These are phyloP conservation scores for Blera fallax DNA, from an alignment of 2,888 invertebrate genomes.

Conservation along the genomic window DNA sequence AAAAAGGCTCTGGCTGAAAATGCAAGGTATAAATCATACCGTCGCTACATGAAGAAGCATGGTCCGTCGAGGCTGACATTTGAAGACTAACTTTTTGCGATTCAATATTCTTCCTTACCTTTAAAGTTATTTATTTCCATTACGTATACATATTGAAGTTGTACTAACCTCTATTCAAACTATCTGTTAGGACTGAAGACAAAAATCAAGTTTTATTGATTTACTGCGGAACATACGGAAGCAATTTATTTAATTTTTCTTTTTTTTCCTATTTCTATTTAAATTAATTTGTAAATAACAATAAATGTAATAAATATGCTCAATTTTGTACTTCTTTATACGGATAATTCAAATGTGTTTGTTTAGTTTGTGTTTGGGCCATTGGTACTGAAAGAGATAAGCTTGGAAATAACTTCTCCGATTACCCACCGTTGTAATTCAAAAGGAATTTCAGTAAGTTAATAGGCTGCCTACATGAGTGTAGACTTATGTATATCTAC, in stretches of 20 bases:
- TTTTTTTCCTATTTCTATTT: slow-evolving; percentile 1
- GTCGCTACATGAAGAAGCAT: slow-evolving; percentile 94
- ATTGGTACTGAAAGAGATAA: too few species aligned
- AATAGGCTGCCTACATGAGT: too few species aligned
- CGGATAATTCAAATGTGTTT: background rate
- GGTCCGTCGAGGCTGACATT: slow-evolving; percentile 96
- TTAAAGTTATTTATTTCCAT: slow-evolving; percentile 54
- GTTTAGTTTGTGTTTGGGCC: too few species aligned
- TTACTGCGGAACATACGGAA: slow-evolving; percentile 37
- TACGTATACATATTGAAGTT: slow-evolving; percentile 6
- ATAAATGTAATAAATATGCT: slow-evolving; percentile 54
- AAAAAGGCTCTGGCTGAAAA: slow-evolving; percentile 93
- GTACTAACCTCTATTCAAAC: background rate
- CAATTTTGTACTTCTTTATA: slow-evolving; percentile 48
- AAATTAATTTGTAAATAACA: slow-evolving; percentile 60
- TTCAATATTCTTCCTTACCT: background rate
- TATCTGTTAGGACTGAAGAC: slow-evolving; percentile 14
- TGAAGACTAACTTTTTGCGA: slow-evolving; percentile 85
- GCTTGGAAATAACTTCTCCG: too few species aligned
- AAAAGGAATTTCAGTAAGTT: too few species aligned
- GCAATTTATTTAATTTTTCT: slow-evolving; percentile 19
- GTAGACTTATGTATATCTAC: too few species aligned
- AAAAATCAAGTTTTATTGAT: slow-evolving; percentile 79
- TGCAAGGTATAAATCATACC: slow-evolving; percentile 92
- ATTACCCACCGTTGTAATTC: too few species aligned